A percentile compares a stretch with the other conserved stretches of the same genome.
Conservation (phyloP, 2,113 vertebrate genomes). For the Saguinus midas region DNA sequence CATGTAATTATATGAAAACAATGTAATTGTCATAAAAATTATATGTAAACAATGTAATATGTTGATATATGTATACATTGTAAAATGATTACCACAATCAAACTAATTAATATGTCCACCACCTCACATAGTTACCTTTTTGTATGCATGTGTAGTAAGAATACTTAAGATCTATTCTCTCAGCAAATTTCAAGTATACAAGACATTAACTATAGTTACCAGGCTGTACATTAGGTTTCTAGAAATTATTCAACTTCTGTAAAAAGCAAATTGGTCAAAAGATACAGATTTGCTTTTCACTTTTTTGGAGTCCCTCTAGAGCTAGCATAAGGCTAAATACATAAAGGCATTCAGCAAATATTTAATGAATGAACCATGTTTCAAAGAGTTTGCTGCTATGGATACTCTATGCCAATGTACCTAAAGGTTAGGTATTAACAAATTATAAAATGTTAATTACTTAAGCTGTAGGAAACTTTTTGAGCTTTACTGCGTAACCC, state of each 20-base stretch:
- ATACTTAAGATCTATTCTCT: not conserved
- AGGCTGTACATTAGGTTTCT: not conserved
- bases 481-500: not conserved
- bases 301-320: not conserved
- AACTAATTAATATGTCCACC: not conserved
- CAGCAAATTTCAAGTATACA: not conserved
- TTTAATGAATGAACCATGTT: conserved; percentile 41
- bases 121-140: not conserved
- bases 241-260: not conserved
- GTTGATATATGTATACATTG: not conserved
- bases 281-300: not conserved
- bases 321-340: not conserved
- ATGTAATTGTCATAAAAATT: not conserved
- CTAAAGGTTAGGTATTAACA: conserved; percentile 22
- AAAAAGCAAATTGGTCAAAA: not conserved
- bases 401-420: not conserved
- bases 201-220: not conserved
- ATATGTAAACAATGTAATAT: not conserved
- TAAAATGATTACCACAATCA: not conserved
- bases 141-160: not conserved
- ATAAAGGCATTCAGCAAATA: conserved; percentile 42
- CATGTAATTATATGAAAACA: not conserved
- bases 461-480: not conserved
- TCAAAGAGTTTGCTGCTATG: conserved; percentile 30
- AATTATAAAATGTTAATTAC: not conserved